phyloP scores from a whole-genome alignment of 2,113 vertebrate species.

The Sardina pilchardus region DNA sequence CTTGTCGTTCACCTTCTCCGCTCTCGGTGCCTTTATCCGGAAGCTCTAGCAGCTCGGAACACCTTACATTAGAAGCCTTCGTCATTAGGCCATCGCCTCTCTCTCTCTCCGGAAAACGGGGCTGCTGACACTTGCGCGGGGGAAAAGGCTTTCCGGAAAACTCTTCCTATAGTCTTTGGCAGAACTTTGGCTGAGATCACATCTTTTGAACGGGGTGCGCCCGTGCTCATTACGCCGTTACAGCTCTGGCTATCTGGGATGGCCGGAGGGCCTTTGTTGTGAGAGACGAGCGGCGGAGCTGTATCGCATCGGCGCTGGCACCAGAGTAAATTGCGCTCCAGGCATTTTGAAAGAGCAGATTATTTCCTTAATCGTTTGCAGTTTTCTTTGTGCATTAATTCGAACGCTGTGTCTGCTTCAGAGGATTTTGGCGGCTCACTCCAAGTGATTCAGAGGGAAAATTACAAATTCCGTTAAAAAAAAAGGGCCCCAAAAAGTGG shows the following conservation, averaged over 20 bases:
- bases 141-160: not conserved
- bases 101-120: not conserved
- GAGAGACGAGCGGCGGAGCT: not conserved
- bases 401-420: slow-evolving; percentile 29
- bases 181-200: not conserved
- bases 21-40: not conserved
- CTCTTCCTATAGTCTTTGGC: not conserved
- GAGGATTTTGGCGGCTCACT: slow-evolving; percentile 15
- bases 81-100: not conserved
- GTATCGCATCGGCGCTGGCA: slow-evolving; percentile 2
- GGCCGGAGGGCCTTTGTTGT: not conserved
- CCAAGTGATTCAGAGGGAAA: slow-evolving; percentile 4
- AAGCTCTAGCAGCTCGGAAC: not conserved
- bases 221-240: not conserved
- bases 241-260: not conserved
- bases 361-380: slow-evolving; percentile 33
- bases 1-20: not conserved
- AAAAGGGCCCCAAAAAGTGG: not conserved
- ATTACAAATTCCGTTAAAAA: not conserved
- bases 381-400: slow-evolving; percentile 37
- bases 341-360: slow-evolving; percentile 27
- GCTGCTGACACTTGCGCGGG: not conserved
- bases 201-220: not conserved
- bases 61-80: not conserved
- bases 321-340: slow-evolving; percentile 25